These are phyloP conservation scores for Toxotes chatareus DNA, from an alignment of 2,113 vertebrate species.

Conservation along the genomic window DNA sequence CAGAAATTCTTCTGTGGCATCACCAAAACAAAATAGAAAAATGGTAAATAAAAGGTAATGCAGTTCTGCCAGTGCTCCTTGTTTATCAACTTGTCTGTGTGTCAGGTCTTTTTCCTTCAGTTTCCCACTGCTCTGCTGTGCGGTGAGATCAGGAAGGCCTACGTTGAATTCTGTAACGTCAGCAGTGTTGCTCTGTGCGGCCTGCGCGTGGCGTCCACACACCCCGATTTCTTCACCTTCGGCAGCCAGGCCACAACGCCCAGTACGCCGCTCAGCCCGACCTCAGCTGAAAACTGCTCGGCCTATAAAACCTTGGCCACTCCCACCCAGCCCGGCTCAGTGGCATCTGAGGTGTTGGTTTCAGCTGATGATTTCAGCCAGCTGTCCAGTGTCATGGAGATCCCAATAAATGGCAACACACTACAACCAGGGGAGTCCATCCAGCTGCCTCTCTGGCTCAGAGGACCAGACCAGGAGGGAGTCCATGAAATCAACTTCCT, in stretches of 20 bases:
- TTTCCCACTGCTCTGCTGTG: conserved; percentile 97
- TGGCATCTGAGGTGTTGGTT: conserved; percentile 83
- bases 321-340: conserved; percentile 65
- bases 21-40: not conserved
- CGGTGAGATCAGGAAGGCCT: conserved; percentile 95
- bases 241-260: conserved; percentile 86
- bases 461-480: conserved; percentile 96
- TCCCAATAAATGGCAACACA: conserved; percentile 87
- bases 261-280: conserved; percentile 89
- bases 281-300: conserved; percentile 92
- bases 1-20: not conserved
- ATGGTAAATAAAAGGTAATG: not conserved
- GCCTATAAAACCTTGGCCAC: conserved; percentile 93
- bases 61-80: not conserved
- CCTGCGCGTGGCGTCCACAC: conserved; percentile 93
- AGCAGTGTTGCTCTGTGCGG: conserved; percentile 90
- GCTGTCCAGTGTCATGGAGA: conserved; percentile 85
- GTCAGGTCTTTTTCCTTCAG: conserved; percentile 97
- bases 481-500: conserved; percentile 99
- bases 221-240: conserved; percentile 96
- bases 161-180: conserved; percentile 97
- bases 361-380: conserved; percentile 88
- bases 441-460: conserved; percentile 96
- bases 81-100: not conserved
- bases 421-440: conserved; percentile 92